These are phyloP conservation scores for Calonectris borealis DNA, from an alignment of 2,113 vertebrate genomes.

Conservation along the genomic window DNA sequence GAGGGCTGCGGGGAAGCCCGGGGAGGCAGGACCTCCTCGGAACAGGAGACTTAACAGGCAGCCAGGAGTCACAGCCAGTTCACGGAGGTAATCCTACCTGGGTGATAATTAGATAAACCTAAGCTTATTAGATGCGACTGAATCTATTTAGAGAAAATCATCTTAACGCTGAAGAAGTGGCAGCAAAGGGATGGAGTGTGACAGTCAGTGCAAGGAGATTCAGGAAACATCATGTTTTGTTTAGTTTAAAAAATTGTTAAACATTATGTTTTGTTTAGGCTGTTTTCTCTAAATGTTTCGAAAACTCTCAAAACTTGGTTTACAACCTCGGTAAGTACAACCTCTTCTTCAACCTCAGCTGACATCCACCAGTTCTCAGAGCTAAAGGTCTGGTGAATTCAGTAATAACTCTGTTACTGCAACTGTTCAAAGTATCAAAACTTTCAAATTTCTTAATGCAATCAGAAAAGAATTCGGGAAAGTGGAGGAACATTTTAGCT, in stretches of 20 bases:
- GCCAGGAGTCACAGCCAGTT: not conserved
- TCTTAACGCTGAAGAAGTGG: constrained; percentile 1
- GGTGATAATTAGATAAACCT: constrained; percentile 54
- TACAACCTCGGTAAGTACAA: not conserved
- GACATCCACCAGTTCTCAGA: not conserved
- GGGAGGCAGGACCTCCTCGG: not conserved
- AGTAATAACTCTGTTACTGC: not conserved
- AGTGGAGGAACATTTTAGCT: not conserved
- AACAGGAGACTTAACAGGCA: not conserved
- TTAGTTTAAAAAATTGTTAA: not conserved
- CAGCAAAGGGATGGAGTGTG: not conserved
- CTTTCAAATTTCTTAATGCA: not conserved
- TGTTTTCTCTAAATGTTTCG: not conserved
- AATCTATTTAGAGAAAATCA: constrained; percentile 54
- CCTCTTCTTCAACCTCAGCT: not conserved
- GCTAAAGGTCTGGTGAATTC: not conserved
- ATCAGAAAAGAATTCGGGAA: not conserved
- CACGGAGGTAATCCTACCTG: constrained; percentile 51
- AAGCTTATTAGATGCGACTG: constrained; percentile 53
- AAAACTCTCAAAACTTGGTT: not conserved
- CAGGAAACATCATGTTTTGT: not conserved
- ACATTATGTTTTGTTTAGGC: not conserved
- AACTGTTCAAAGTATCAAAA: not conserved
- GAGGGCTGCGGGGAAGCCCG: not conserved
- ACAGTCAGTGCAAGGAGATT: not conserved